phyloP scores from a whole-genome alignment of 2,797 vertebrate genomes.

The Enteromius treurensis region DNA sequence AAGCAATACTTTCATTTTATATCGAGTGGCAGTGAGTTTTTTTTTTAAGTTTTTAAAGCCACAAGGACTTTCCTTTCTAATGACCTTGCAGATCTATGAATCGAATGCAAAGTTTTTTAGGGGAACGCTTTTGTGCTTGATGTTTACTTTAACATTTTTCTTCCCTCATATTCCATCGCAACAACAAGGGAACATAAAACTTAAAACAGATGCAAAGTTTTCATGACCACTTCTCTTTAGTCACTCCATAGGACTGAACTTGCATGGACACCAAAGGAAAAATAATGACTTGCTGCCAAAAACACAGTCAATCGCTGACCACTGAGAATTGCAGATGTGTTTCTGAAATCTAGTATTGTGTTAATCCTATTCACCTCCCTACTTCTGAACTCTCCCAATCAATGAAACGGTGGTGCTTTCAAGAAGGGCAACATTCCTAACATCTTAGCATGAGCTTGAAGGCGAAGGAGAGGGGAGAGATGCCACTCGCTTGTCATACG shows the following conservation, averaged over 20 bases:
- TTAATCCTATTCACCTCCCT: neutral
- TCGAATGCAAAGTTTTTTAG: neutral
- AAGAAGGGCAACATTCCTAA: neutral
- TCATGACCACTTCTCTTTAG: neutral
- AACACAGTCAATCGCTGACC: neutral
- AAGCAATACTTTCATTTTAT: neutral
- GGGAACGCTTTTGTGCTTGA: neutral
- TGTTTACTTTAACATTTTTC: neutral
- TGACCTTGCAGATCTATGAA: neutral
- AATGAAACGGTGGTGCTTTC: neutral
- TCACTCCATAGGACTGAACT: neutral
- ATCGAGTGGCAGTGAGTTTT: neutral
- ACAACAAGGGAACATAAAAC: neutral
- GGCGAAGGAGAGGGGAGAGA: neutral
- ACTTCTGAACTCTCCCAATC: neutral
- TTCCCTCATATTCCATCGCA: neutral
- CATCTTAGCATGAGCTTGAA: neutral
- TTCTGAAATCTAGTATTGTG: neutral
- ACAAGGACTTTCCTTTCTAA: neutral
- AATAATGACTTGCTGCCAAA: neutral
- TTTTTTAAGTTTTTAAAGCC: neutral
- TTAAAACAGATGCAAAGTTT: neutral
- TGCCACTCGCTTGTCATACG: neutral
- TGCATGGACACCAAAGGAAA: neutral
- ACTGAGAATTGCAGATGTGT: neutral